phyloP scores from a whole-genome alignment of 2,888 invertebrate genomes.

The Watsonalla binaria region DNA sequence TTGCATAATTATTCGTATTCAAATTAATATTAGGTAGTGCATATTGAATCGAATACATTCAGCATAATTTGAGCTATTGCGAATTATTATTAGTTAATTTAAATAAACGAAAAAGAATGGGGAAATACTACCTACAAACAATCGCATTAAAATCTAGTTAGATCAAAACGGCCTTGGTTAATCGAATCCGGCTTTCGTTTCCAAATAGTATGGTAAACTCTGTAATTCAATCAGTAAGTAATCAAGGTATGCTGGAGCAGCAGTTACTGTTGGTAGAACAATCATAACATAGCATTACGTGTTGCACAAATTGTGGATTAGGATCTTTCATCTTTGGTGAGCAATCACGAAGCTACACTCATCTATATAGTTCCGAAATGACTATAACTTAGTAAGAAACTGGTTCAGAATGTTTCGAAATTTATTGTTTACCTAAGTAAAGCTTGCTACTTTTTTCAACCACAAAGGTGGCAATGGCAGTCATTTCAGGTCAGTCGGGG shows the following conservation, averaged over 20 bases:
- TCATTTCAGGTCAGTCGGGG: no score
- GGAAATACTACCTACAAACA: conserved; percentile 1
- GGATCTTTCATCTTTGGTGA: conserved; percentile 16
- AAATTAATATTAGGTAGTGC: neutral
- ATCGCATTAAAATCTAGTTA: neutral
- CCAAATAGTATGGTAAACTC: neutral
- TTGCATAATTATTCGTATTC: no score
- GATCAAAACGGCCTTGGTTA: neutral
- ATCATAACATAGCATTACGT: conserved; percentile 10
- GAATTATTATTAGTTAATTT: no score
- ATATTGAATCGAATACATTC: neutral
- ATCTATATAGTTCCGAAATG: neutral
- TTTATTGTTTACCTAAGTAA: no score
- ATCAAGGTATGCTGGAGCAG: no score
- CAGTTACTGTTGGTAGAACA: no score
- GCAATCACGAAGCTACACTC: neutral
- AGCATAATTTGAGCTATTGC: neutral
- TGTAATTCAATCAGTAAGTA: neutral
- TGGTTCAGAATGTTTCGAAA: no score
- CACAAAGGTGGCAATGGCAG: no score
- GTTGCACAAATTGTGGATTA: conserved; percentile 11
- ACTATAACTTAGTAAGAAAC: neutral
- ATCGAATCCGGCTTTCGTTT: neutral
- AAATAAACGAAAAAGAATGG: neutral
- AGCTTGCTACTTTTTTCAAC: no score